Conservation (phyloP, 2,113 vertebrate species). For the Tretioscincus oriximinensis region DNA sequence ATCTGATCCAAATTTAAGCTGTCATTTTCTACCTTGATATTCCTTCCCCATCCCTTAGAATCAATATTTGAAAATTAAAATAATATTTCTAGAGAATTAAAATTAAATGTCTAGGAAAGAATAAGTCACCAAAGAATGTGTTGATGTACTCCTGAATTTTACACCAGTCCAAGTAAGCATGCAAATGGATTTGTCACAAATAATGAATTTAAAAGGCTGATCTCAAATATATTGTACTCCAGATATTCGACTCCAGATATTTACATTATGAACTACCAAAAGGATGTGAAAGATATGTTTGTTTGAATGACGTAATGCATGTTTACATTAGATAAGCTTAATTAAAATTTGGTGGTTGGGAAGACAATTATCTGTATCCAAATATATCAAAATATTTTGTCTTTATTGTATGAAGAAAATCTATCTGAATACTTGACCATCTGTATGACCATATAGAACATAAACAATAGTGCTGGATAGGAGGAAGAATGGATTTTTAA, state of each 20-base stretch:
- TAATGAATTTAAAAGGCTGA: conserved; percentile 30
- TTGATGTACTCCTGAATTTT: background rate
- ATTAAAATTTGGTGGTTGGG: no score
- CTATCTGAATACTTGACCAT: background rate
- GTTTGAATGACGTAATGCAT: no score
- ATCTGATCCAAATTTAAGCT: no score
- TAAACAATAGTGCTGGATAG: conserved; percentile 38
- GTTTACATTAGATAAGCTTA: no score
- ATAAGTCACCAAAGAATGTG: background rate
- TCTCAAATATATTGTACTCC: conserved; percentile 24
- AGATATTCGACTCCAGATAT: no score
- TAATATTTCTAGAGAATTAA: no score
- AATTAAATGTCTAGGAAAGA: background rate
- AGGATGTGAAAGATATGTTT: no score
- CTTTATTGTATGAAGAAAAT: background rate
- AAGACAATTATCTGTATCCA: no score
- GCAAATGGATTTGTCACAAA: conserved; percentile 39
- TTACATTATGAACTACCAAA: no score
- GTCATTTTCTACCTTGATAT: background rate
- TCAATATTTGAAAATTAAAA: background rate
- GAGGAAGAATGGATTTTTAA: conserved; percentile 39
- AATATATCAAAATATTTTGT: no score
- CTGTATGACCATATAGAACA: conserved; percentile 28
- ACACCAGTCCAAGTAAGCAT: conserved; percentile 22
- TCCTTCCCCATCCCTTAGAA: no score